Evolutionary conservation across 1,140 invertebrate species (phyloP).

Genomic region (Zaprionus capensis): DNA sequence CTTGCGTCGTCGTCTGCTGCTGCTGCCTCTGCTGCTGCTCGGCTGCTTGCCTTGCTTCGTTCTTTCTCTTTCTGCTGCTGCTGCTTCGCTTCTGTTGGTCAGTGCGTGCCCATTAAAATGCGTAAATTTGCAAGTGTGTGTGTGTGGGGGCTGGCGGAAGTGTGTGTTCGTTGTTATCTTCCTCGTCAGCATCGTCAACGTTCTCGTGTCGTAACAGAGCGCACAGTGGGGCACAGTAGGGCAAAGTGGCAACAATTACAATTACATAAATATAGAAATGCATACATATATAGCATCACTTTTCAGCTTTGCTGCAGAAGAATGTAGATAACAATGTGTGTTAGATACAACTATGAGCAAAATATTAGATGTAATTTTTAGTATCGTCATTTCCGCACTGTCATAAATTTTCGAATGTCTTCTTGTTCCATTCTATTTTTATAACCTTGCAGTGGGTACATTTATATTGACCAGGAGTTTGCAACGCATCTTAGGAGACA

Average conservation of each 20-base stretch:
- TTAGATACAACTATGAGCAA: no score
- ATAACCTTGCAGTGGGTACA: no score
- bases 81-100: conserved; percentile 33
- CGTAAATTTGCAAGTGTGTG: conserved; percentile 67
- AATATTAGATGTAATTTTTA: no score
- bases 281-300: no score
- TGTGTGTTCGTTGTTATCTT: conserved; percentile 28
- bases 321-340: no score
- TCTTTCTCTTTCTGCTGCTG: not conserved
- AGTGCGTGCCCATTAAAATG: conserved; percentile 68
- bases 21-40: conserved; percentile 2
- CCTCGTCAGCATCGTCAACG: conserved; percentile 17
- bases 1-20: conserved; percentile 16
- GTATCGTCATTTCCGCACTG: no score
- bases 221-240: not conserved
- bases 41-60: not conserved
- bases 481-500: no score
- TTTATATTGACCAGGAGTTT: no score
- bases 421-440: no score
- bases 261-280: no score
- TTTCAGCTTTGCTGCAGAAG: no score
- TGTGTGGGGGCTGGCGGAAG: conserved; percentile 10
- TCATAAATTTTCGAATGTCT: no score
- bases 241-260: not conserved
- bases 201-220: conserved; percentile 23